Evolutionary conservation across 2,797 vertebrate species (phyloP).

Genomic region (Gallinago solitaria): DNA sequence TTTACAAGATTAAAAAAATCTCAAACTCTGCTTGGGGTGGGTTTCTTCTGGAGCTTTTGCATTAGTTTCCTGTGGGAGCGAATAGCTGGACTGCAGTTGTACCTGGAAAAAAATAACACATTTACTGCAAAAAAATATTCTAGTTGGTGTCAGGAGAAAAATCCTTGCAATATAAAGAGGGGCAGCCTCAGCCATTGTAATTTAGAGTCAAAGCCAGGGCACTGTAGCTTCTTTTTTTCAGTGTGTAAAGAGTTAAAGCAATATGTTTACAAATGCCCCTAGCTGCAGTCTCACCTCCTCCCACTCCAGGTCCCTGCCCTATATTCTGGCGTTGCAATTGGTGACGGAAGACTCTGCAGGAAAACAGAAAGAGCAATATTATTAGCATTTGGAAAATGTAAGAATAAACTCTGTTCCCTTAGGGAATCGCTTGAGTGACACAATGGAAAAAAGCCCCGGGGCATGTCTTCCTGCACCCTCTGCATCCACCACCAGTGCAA

Average conservation of each 20-base stretch:
- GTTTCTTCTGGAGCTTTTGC: not conserved
- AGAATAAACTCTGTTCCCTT: slow-evolving; percentile 8
- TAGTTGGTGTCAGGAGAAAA: not conserved
- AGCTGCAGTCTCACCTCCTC: not conserved
- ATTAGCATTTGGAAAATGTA: not conserved
- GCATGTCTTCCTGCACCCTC: not conserved
- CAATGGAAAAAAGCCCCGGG: not conserved
- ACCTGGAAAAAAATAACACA: not conserved
- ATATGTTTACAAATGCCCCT: not conserved
- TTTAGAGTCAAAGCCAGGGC: not conserved
- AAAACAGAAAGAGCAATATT: not conserved
- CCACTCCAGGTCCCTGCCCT: not conserved
- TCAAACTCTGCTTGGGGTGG: not conserved
- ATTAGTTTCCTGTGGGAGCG: not conserved
- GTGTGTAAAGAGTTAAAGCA: not conserved
- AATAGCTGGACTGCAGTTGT: not conserved
- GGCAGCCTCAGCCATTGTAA: not conserved
- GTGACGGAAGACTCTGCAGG: rapidly evolving
- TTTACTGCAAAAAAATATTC: not conserved
- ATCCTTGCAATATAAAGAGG: not conserved
- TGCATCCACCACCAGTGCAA: not conserved
- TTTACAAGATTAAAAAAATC: not conserved
- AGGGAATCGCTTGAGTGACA: slow-evolving; percentile 36
- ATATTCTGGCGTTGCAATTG: not conserved
- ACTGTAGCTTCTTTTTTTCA: not conserved